Percentiles rank a stretch among this genome's conserved stretches.
Evolutionary conservation across 2,797 vertebrate genomes (phyloP).

Genomic region (Poecilia picta): DNA sequence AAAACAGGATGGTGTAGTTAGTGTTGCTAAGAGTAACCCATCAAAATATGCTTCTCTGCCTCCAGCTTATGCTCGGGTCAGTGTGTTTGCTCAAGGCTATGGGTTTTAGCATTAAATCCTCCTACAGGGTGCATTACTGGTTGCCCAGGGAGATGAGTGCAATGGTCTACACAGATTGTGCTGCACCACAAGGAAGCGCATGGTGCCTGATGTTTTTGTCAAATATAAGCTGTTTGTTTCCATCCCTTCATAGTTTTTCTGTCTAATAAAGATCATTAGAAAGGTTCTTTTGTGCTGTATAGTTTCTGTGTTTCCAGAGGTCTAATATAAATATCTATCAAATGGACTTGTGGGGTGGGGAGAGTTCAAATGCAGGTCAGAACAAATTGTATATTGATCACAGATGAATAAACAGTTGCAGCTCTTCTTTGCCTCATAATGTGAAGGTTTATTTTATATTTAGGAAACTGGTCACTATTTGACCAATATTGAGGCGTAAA

Average conservation of each 20-base stretch:
- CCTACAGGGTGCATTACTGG: conserved; percentile 49
- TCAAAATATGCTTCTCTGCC: conserved; percentile 48
- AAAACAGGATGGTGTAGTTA: conserved; percentile 15
- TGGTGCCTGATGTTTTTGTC: conserved; percentile 17
- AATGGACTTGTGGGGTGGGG: conserved; percentile 4
- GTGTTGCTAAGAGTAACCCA: conserved; percentile 52
- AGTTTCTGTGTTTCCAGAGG: conserved; percentile 11
- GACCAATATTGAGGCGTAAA: background rate
- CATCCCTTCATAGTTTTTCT: background rate
- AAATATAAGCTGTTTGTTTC: background rate
- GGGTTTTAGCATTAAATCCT: conserved; percentile 56
- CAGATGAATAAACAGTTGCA: conserved; percentile 29
- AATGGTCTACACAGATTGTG: conserved; percentile 4
- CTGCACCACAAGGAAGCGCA: conserved; percentile 1
- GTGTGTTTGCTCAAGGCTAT: conserved; percentile 41
- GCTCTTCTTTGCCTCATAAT: conserved; percentile 1
- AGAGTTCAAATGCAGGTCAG: conserved; percentile 32
- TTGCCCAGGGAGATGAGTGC: conserved; percentile 50
- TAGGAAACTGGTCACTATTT: background rate
- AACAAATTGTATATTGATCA: conserved; percentile 26
- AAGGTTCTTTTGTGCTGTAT: background rate
- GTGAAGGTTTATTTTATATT: background rate
- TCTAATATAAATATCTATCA: conserved; percentile 1
- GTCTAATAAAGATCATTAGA: conserved; percentile 14
- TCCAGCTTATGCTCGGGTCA: conserved; percentile 47